Evolutionary conservation across 2,888 invertebrate genomes (phyloP).

Genomic region (Melanostoma mellinum): DNA sequence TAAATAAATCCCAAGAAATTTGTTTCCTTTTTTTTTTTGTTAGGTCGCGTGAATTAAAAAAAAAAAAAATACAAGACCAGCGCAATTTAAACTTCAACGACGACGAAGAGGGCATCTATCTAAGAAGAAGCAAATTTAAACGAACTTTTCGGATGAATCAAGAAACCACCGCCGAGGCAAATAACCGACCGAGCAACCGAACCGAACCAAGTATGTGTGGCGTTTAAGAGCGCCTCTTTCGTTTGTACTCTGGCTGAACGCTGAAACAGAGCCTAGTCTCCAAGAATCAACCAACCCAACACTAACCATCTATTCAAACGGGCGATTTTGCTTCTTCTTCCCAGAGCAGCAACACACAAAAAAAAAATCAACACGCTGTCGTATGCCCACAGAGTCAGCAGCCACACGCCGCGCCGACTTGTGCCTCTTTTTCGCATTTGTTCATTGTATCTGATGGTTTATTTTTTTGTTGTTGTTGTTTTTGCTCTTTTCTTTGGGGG

Average conservation of each 20-base stretch:
- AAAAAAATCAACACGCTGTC: slow-evolving; percentile 40
- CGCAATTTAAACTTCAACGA: background rate
- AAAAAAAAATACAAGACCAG: background rate
- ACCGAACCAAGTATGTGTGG: slow-evolving; percentile 51
- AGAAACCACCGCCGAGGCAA: slow-evolving; percentile 67
- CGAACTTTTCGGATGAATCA: slow-evolving; percentile 73
- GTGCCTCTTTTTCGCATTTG: slow-evolving; percentile 67
- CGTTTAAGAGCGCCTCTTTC: slow-evolving; percentile 65
- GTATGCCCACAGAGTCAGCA: slow-evolving; percentile 58
- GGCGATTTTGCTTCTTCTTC: slow-evolving; percentile 60
- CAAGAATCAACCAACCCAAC: slow-evolving; percentile 56
- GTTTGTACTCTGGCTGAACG: slow-evolving; percentile 66
- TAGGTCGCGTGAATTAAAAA: background rate
- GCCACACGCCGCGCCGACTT: slow-evolving; percentile 57
- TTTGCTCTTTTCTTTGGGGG: slow-evolving; percentile 37
- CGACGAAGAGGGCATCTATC: slow-evolving; percentile 56
- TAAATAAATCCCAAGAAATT: no score
- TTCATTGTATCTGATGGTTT: slow-evolving; percentile 62
- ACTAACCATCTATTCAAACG: slow-evolving; percentile 59
- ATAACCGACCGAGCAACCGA: slow-evolving; percentile 37
- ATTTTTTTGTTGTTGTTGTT: slow-evolving; percentile 29
- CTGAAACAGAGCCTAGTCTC: slow-evolving; percentile 68
- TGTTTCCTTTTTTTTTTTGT: no score
- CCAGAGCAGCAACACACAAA: slow-evolving; percentile 18
- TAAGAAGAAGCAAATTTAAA: slow-evolving; percentile 72